These are phyloP conservation scores for Chironomus striatipennis DNA, from an alignment of 1,140 invertebrate genomes.

Conservation along the genomic window DNA sequence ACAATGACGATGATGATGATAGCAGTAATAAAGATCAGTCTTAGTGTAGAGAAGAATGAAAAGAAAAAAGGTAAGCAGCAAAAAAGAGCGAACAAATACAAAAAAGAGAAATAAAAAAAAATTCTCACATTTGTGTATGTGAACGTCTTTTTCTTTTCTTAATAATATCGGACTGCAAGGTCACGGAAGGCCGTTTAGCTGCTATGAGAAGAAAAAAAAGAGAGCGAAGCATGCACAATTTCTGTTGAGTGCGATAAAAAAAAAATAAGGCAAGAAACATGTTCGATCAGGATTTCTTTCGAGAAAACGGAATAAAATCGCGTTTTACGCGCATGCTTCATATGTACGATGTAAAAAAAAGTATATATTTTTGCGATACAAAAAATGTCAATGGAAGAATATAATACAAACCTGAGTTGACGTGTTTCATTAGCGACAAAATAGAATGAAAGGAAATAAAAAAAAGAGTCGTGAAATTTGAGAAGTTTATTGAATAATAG, in stretches of 20 bases:
- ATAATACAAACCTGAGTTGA: neutral
- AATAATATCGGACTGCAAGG: neutral
- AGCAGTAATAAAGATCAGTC: neutral
- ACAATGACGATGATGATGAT: neutral
- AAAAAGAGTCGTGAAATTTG: neutral
- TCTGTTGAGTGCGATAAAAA: neutral
- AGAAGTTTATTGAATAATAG: neutral
- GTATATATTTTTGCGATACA: neutral
- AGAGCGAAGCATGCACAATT: neutral
- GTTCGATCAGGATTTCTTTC: neutral
- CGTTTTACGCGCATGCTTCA: no score
- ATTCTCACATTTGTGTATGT: neutral
- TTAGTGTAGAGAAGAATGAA: no score
- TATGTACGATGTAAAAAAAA: neutral
- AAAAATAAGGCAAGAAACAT: neutral
- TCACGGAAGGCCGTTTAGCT: constrained; percentile 5
- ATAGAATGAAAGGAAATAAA: neutral
- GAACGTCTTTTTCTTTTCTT: constrained; percentile 9
- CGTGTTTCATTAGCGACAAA: no score
- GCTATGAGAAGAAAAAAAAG: neutral
- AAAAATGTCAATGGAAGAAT: neutral
- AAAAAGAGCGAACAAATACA: no score
- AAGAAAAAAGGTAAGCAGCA: no score
- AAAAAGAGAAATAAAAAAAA: no score
- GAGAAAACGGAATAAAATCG: no score